Percentiles rank a stretch among this genome's conserved stretches.
phyloP scores from a whole-genome alignment of 2,888 invertebrate genomes.

The Brassicogethes aeneus region DNA sequence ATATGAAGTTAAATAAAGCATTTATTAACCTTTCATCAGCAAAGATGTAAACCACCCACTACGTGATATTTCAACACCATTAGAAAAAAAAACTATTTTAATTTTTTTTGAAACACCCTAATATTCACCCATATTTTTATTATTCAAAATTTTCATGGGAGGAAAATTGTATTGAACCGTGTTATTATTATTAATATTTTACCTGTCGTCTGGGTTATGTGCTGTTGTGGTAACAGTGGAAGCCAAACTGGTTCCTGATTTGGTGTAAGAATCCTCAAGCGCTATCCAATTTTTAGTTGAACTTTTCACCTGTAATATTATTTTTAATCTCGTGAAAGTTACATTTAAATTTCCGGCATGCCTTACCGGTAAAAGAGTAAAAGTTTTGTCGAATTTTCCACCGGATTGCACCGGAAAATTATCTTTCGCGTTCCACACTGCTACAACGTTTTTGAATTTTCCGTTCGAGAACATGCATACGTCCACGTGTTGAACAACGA shows the following conservation, averaged over 20 bases:
- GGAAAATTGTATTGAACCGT: too few relatives aligned
- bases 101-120: too few relatives aligned
- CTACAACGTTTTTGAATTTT: constrained; percentile 89
- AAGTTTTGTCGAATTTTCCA: constrained; percentile 52
- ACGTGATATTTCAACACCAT: too few relatives aligned
- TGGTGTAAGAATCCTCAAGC: constrained; percentile 74
- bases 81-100: too few relatives aligned
- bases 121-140: too few relatives aligned
- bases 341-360: too few relatives aligned
- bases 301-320: too few relatives aligned
- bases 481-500: constrained; percentile 82
- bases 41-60: too few relatives aligned
- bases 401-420: constrained; percentile 60
- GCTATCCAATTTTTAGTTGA: constrained; percentile 88
- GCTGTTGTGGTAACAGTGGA: constrained; percentile 46
- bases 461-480: constrained; percentile 94
- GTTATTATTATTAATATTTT: too few relatives aligned
- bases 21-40: too few relatives aligned
- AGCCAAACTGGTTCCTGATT: constrained; percentile 50
- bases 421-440: constrained; percentile 51
- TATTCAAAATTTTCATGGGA: too few relatives aligned
- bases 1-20: background rate
- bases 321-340: too few relatives aligned
- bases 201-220: constrained; percentile 53
- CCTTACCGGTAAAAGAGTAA: constrained; percentile 60